Base-by-base conservation (phyloP, 2,797 vertebrate species). In the Myotis myotis region DNA sequence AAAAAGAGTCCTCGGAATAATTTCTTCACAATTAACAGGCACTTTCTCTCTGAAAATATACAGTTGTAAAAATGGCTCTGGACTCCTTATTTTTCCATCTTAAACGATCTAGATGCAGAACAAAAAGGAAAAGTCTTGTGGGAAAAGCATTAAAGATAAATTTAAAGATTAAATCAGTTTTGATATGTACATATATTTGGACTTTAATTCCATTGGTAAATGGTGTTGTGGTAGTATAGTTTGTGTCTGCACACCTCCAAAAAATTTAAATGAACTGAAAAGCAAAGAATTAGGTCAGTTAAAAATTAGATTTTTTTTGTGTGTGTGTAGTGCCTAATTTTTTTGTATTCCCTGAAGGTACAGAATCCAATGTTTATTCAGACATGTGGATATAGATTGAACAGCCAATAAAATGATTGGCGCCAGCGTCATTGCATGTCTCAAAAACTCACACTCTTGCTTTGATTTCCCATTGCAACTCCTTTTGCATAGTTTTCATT, bases 201-300 rank as follows among this genome's bases (percentile, higher is more conserved):
- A 74, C 78, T 91, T 96, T 41, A 47, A 49, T 84, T 76, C 5
- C 17, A 53, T 84, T 51, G 60, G n/a, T 4, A 66, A 83, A 70
- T 44, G 20, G 41, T 60, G 6, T 41, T 71, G 13, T n/a, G 3
- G 28, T 10, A 38, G 4, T 33, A 53, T 4, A 72, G 36, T 17
- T 55, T 60, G 11, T 78, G 0, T 78, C 25, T 66, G 7, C 2
- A 5, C 4, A 60, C 6, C 88, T 76, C 47, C 10, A 36, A 83
- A 66, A n/a, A 68, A 15, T 4, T 41, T 13, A 53, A 64, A 53
- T 9, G 38, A 72, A 38, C 2, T 13, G 20, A 80, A 87, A 84
- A 95, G 8, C 57, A 38, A 89, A 51, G n/a, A 71, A 72, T 60
- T 87, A 3, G 71, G 23, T 71, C 33, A 62, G 0, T 55, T 28